Evolutionary conservation across 2,888 invertebrate species (phyloP).

Genomic region (Clostera curtula): DNA sequence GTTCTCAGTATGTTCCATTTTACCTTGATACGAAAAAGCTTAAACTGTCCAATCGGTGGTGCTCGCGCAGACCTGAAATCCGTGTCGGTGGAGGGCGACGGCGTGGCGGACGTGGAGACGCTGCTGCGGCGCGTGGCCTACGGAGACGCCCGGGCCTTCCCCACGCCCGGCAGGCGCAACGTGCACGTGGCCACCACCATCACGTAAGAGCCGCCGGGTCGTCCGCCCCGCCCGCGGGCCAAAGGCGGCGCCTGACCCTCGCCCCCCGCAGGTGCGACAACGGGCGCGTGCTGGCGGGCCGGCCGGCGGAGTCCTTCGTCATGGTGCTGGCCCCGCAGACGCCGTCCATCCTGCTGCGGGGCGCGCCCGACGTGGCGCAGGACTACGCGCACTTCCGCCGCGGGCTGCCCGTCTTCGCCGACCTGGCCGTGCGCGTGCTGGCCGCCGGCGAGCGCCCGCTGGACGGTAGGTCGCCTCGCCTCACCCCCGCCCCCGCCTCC

Average conservation of each 20-base stretch:
- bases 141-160: slow-evolving; percentile 91
- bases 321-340: slow-evolving; percentile 91
- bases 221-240: not conserved
- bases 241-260: no score
- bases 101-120: slow-evolving; percentile 91
- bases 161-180: slow-evolving; percentile 95
- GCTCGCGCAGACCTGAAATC: slow-evolving; percentile 81
- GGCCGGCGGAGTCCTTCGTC: slow-evolving; percentile 87
- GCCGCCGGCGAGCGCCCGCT: slow-evolving; percentile 26
- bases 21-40: no score
- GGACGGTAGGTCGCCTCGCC: slow-evolving; percentile 16
- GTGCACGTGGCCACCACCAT: slow-evolving; percentile 88
- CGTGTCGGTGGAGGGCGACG: slow-evolving; percentile 93
- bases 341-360: slow-evolving; percentile 88
- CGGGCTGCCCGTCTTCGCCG: slow-evolving; percentile 92
- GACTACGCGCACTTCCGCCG: slow-evolving; percentile 90
- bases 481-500: no score
- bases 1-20: no score
- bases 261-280: slow-evolving; percentile 79
- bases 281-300: slow-evolving; percentile 82
- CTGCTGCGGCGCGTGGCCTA: slow-evolving; percentile 91
- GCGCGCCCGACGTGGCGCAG: slow-evolving; percentile 86
- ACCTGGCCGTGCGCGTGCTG: slow-evolving; percentile 83
- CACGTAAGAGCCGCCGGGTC: slow-evolving; percentile 64
- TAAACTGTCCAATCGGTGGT: not conserved